These are phyloP conservation scores for Pantherophis vulpinus DNA, from an alignment of 2,797 vertebrate species.

Conservation along the genomic window DNA sequence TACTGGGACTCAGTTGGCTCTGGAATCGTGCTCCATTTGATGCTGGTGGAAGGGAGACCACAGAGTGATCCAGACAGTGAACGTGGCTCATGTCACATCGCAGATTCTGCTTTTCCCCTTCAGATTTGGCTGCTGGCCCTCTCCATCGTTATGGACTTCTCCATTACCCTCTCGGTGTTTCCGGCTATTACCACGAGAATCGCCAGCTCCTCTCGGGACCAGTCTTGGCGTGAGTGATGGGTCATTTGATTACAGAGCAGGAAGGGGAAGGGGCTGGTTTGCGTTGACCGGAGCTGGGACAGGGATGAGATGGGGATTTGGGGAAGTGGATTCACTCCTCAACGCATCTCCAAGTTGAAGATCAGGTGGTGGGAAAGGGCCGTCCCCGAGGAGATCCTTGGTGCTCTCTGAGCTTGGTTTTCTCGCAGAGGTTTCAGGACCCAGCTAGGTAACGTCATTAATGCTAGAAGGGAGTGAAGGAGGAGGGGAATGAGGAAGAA, in stretches of 20 bases:
- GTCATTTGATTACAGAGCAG: not conserved
- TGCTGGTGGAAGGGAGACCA: not conserved
- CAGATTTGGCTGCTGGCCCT: conserved; percentile 88
- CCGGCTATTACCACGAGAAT: conserved; percentile 85
- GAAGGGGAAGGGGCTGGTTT: too few species aligned
- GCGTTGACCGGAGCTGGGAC: not conserved
- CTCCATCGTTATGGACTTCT: conserved; percentile 84
- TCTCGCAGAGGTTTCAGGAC: too few species aligned
- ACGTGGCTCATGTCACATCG: not conserved
- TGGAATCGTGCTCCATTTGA: not conserved
- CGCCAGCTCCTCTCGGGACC: conserved; percentile 55
- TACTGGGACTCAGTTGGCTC: not conserved
- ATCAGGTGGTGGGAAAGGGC: not conserved
- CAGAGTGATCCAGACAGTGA: not conserved
- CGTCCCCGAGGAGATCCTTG: not conserved
- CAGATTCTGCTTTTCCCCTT: not conserved
- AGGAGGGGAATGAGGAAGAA: too few species aligned
- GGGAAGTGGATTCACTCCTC: too few species aligned
- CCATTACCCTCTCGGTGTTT: conserved; percentile 85
- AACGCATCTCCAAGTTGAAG: not conserved
- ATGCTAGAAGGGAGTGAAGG: too few species aligned
- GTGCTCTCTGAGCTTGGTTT: not conserved
- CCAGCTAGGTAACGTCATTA: too few species aligned
- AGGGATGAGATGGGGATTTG: too few species aligned
- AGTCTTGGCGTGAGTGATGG: conserved; percentile 77